Evolutionary conservation across 2,888 invertebrate species (phyloP), one percentile per base, ranked within the genome.

Genomic region (Melitaea athalia): DNA sequence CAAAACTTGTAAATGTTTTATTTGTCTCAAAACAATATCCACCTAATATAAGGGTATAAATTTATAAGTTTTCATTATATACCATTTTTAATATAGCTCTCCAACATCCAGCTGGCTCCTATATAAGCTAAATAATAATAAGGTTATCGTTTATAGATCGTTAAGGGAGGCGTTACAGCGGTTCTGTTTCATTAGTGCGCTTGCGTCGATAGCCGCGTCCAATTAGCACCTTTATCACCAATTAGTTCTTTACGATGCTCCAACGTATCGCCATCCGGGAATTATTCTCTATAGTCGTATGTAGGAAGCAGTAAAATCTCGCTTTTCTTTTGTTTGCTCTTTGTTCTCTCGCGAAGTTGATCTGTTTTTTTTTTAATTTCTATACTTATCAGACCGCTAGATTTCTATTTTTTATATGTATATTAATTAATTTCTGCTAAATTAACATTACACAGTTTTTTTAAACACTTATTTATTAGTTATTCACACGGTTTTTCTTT

Each of bases 221-320:
- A 88, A 88, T 87, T 88, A 87, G 80, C 75, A 79, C 76, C 79
- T 87, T 88, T 88, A 88, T 85, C 86, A 87, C 87, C 88, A 88
- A 88, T 88, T 87, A 88, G 81, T 84, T 81, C 81, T 88, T 88
- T 88, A 89, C 88, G 88, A 87, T 87, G 85, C 82, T 77, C 82
- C 77, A 76, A 57, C 38, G 45, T 24, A 5, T 55, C 33, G 47
- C 66, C 49, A 68, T 68, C 77, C 68, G 68, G 78, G 75, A 76
- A 78, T 78, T 76, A 78, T 79, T 76, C 75, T 78, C 66, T 76
- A 78, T 76, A 76, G 78, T 79, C 77, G 77, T 66, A 68, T 69
- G 71, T 72, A 68, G 33, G 14, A 11, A 42, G 38, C 15, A 38
- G 38, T 57, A 15, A 57, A 57, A 31, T 31, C 12, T 14, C 33